A percentile compares a stretch with the other conserved stretches of the same genome.
Conservation (phyloP, 2,113 vertebrate genomes). For the Chaetops frenatus region DNA sequence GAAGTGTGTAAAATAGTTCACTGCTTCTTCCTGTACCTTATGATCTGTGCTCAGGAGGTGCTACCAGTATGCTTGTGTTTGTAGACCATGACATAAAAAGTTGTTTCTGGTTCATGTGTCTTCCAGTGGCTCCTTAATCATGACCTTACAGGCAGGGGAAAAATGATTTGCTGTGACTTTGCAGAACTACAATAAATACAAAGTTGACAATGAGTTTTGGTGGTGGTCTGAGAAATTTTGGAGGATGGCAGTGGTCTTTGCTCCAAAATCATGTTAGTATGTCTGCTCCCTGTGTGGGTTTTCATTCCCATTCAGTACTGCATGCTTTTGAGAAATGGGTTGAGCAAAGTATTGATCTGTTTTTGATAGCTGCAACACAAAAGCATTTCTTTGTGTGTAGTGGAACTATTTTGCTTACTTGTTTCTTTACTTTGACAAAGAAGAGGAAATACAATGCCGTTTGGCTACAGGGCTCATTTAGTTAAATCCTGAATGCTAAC, state of each 20-base stretch:
- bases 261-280: not conserved
- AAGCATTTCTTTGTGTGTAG: not conserved
- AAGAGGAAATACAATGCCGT: not conserved
- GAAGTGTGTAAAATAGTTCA: not conserved
- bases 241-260: not conserved
- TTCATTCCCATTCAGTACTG: not conserved
- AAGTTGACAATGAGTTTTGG: not conserved
- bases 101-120: not conserved
- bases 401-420: not conserved
- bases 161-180: not conserved
- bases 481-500: not conserved
- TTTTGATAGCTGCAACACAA: conserved; percentile 1
- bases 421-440: not conserved
- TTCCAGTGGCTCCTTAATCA: not conserved
- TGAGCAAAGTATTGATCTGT: not conserved
- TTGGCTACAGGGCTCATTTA: conserved; percentile 1
- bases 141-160: not conserved
- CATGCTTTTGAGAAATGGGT: not conserved
- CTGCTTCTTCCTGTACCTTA: not conserved
- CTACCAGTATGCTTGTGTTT: not conserved
- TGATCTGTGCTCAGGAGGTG: not conserved
- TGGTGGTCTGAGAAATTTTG: not conserved
- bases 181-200: not conserved
- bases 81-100: not conserved
- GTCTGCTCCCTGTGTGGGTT: not conserved